Percentiles rank a stretch among this genome's conserved stretches.
Evolutionary conservation across 2,113 vertebrate species (phyloP).

Genomic region (Holacanthus passer): DNA sequence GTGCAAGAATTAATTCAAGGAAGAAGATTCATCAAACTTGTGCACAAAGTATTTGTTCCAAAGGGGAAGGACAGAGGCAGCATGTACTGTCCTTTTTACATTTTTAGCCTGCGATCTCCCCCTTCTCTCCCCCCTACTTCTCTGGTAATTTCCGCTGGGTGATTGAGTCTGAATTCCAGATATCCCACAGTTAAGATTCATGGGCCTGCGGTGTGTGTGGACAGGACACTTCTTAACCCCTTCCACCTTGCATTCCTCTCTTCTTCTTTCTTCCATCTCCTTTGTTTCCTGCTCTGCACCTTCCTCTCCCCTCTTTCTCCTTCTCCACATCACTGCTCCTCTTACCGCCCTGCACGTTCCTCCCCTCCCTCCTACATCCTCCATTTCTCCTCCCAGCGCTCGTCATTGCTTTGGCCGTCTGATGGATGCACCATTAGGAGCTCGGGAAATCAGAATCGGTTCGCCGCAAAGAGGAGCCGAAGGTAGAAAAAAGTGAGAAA

Average conservation of each 20-base stretch:
- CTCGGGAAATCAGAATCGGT: background rate
- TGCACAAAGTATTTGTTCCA: background rate
- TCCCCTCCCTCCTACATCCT: constrained; percentile 46
- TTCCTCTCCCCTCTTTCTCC: background rate
- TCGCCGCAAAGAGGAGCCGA: background rate
- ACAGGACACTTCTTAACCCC: constrained; percentile 27
- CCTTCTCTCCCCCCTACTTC: background rate
- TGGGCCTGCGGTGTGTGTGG: constrained; percentile 40
- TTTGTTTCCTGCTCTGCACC: constrained; percentile 28
- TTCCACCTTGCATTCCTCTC: constrained; percentile 38
- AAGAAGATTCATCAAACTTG: background rate
- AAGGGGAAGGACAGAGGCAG: constrained; percentile 41
- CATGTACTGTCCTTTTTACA: constrained; percentile 46
- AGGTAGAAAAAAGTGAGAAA: constrained; percentile 11
- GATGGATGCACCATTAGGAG: constrained; percentile 3
- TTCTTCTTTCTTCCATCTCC: background rate
- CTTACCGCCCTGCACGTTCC: constrained; percentile 21
- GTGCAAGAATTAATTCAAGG: background rate
- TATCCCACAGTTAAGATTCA: constrained; percentile 67
- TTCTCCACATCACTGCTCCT: constrained; percentile 24
- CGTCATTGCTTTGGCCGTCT: constrained; percentile 27
- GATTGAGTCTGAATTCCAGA: constrained; percentile 68
- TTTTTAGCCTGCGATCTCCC: constrained; percentile 24
- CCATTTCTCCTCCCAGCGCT: constrained; percentile 33
- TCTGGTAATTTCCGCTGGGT: constrained; percentile 71